Evolutionary conservation across 2,797 vertebrate genomes (phyloP).

Genomic region (Dryobates pubescens): DNA sequence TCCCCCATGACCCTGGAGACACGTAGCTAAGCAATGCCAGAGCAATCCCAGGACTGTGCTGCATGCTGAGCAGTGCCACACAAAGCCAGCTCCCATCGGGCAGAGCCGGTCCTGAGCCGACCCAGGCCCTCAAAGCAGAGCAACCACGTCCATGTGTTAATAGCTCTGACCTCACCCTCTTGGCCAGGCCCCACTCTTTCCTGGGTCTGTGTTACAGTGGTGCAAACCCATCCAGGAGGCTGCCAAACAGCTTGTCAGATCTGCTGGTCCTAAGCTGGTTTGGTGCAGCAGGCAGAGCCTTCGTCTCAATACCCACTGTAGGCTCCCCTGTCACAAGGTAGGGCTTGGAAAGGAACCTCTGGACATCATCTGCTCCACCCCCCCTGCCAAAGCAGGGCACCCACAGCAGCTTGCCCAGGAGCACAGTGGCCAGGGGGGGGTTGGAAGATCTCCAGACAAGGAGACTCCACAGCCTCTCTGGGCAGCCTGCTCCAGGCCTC

Average conservation of each 20-base stretch:
- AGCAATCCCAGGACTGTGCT: not conserved
- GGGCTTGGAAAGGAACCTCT: too few relatives aligned
- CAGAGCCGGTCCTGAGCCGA: not conserved
- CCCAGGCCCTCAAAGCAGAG: not conserved
- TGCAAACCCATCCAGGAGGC: not conserved
- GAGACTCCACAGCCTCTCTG: too few relatives aligned
- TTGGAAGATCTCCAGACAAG: too few relatives aligned
- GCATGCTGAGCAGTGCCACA: not conserved
- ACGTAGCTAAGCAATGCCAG: not conserved
- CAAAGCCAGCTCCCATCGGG: not conserved
- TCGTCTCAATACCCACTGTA: rapidly evolving
- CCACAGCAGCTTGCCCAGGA: too few relatives aligned
- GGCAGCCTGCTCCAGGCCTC: too few relatives aligned
- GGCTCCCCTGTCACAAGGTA: too few relatives aligned
- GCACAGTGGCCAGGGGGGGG: too few relatives aligned
- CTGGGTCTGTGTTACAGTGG: not conserved
- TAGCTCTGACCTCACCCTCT: not conserved
- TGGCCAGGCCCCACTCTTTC: not conserved
- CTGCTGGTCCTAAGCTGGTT: not conserved
- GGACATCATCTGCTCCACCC: too few relatives aligned
- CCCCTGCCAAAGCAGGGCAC: too few relatives aligned
- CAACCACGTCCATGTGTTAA: rapidly evolving
- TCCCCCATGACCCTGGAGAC: not conserved
- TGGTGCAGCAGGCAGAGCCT: not conserved
- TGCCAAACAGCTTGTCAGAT: not conserved